Conservation (phyloP, 2,113 vertebrate species). For the Galbula dea region DNA sequence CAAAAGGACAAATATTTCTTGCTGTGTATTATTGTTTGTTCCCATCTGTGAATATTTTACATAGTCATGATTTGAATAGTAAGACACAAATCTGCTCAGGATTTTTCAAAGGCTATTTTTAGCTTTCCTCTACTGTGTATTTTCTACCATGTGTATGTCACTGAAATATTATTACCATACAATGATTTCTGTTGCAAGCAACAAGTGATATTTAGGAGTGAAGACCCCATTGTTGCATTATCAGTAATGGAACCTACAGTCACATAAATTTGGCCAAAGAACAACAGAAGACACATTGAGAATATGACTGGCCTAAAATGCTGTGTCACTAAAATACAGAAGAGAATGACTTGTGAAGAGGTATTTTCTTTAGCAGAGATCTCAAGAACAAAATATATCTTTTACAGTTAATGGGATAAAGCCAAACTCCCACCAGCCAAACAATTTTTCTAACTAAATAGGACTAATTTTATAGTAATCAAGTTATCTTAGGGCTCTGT, state of each 20-base stretch:
- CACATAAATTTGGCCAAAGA: neutral
- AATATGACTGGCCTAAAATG: neutral
- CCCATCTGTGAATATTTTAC: neutral
- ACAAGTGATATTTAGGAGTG: neutral
- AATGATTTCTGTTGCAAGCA: neutral
- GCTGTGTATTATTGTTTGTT: neutral
- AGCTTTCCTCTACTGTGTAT: neutral
- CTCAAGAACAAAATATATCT: neutral
- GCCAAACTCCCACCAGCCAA: neutral
- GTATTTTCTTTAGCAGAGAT: neutral
- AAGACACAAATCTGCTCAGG: neutral
- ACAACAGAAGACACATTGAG: neutral
- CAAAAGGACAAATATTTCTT: neutral
- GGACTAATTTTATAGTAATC: neutral
- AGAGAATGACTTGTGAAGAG: neutral
- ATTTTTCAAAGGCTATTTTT: neutral
- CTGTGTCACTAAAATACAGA: neutral
- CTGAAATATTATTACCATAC: neutral
- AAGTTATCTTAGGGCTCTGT: neutral
- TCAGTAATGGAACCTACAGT: neutral
- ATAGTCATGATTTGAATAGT: neutral
- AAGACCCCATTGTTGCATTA: neutral
- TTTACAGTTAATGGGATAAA: neutral
- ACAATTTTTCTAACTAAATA: neutral
- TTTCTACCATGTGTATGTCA: neutral